Evolutionary conservation across 1,140 invertebrate species (phyloP).

Genomic region (Nymphalis io): DNA sequence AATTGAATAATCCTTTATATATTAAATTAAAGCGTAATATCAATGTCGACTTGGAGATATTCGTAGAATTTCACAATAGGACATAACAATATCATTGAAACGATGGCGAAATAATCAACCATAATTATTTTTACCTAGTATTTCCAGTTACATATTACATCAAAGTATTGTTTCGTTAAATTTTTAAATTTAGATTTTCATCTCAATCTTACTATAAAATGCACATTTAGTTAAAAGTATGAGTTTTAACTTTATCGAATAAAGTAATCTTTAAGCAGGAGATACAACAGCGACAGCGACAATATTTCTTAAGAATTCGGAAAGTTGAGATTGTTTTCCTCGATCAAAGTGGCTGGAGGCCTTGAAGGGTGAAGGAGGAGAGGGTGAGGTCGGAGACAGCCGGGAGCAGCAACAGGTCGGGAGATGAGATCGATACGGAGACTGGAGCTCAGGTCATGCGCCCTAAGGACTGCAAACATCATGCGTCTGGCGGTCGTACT

Average conservation of each 20-base stretch:
- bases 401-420: constrained; percentile 69
- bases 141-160: neutral
- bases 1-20: too few species aligned
- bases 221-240: neutral
- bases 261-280: constrained; percentile 31
- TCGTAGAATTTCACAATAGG: too few species aligned
- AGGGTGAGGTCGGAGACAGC: constrained; percentile 51
- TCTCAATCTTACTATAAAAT: neutral
- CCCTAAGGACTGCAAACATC: constrained; percentile 51
- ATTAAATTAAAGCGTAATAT: too few species aligned
- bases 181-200: neutral
- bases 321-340: constrained; percentile 76
- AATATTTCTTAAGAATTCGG: constrained; percentile 69
- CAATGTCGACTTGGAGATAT: too few species aligned
- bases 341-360: constrained; percentile 58
- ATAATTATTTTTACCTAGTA: too few species aligned
- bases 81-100: too few species aligned
- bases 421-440: constrained; percentile 68
- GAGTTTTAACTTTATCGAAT: constrained; percentile 32
- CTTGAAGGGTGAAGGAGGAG: constrained; percentile 39
- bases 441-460: constrained; percentile 63
- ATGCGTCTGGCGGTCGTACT: constrained; percentile 69
- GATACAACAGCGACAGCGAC: constrained; percentile 40
- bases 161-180: neutral
- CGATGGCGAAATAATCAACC: too few species aligned